Evolutionary conservation across 2,888 invertebrate species (phyloP).

Genomic region (Campoplex capitator): DNA sequence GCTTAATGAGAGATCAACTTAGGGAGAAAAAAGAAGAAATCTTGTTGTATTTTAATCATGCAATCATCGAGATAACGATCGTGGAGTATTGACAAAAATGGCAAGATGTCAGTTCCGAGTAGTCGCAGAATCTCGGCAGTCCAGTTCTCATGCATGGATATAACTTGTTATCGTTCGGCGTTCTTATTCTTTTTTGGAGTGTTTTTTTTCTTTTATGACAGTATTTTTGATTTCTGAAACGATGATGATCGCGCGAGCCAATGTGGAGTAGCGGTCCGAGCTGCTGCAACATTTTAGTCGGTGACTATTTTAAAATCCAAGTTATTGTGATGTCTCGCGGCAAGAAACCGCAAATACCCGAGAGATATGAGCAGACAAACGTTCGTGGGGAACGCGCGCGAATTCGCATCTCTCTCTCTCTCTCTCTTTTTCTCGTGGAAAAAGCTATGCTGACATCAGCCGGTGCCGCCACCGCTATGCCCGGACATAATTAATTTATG

Average conservation of each 20-base stretch:
- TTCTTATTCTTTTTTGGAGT: too few relatives aligned
- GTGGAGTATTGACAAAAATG: neutral
- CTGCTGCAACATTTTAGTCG: neutral
- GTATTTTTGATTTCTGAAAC: neutral
- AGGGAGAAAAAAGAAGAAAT: too few relatives aligned
- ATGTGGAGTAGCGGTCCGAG: neutral
- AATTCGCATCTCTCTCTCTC: constrained; percentile 7
- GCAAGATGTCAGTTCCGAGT: neutral
- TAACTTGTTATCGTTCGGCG: too few relatives aligned
- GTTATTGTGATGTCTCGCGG: constrained; percentile 20
- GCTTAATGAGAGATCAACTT: too few relatives aligned
- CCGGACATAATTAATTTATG: constrained; percentile 83
- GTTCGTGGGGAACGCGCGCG: constrained; percentile 10
- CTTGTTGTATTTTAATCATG: too few relatives aligned
- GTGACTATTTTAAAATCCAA: constrained; percentile 25
- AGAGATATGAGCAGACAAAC: constrained; percentile 25
- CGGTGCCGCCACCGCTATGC: constrained; percentile 72
- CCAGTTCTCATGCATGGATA: neutral
- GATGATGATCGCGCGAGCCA: neutral
- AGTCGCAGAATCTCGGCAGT: neutral
- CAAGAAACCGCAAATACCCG: constrained; percentile 39
- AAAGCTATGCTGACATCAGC: constrained; percentile 73
- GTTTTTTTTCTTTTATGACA: neutral
- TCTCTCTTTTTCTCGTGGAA: neutral
- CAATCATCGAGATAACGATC: too few relatives aligned